A percentile compares a stretch with the other conserved stretches of the same genome.
phyloP scores from a whole-genome alignment of 2,113 vertebrate genomes.

The Arenaria interpres region DNA sequence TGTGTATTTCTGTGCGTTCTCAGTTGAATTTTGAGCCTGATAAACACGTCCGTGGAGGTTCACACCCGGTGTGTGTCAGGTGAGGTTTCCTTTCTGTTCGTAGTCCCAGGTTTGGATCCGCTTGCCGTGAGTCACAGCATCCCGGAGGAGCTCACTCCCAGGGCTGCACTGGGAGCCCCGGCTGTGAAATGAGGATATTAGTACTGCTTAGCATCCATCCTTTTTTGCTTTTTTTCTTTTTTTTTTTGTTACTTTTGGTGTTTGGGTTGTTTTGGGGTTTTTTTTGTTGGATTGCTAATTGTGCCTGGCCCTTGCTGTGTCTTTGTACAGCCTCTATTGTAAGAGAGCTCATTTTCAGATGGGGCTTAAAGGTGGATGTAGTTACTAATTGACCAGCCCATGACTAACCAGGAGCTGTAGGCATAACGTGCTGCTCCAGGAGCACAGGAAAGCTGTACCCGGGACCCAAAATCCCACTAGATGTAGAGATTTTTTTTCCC shows the following conservation, averaged over 20 bases:
- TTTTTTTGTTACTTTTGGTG: not conserved
- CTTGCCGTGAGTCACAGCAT: not conserved
- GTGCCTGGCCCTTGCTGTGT: not conserved
- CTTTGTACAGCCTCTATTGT: not conserved
- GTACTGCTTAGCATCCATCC: not conserved
- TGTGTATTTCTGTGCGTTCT: not conserved
- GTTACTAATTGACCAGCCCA: not conserved
- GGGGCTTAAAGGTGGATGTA: not conserved
- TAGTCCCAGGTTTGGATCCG: not conserved
- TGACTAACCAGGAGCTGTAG: not conserved
- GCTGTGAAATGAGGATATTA: not conserved
- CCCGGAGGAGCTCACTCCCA: not conserved
- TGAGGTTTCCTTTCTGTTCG: not conserved
- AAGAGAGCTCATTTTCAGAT: not conserved
- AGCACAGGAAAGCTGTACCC: not conserved
- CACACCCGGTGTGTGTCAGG: not conserved
- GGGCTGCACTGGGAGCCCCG: not conserved
- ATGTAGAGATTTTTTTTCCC: not conserved
- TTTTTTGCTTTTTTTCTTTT: not conserved
- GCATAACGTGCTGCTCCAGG: accelerated
- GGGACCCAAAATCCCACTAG: not conserved
- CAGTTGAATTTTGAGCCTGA: not conserved
- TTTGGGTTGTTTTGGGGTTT: accelerated
- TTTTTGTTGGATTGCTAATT: not conserved
- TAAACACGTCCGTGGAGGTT: not conserved